A percentile compares a stretch with the other conserved stretches of the same genome.
Conservation (phyloP, 2,113 vertebrate species). For the Neodontobutis hainanensis region DNA sequence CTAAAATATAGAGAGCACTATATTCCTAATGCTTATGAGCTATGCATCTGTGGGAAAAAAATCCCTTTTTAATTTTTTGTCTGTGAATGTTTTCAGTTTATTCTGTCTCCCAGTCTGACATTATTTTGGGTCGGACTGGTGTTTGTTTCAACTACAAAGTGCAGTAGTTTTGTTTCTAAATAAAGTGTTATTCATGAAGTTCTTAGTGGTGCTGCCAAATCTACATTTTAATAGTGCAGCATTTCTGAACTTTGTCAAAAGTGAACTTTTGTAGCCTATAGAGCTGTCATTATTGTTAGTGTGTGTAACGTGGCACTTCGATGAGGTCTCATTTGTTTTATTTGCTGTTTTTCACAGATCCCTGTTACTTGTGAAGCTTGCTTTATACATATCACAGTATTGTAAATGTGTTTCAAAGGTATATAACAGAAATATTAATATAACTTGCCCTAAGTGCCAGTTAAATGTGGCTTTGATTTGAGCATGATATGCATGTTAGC, state of each 20-base stretch:
- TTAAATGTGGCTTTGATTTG: slow-evolving; percentile 28
- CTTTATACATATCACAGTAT: slow-evolving; percentile 37
- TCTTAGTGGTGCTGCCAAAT: slow-evolving; percentile 20
- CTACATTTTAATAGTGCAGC: no score
- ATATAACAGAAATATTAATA: slow-evolving; percentile 35
- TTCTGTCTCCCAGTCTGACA: no score
- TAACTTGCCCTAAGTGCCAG: slow-evolving; percentile 18
- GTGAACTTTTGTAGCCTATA: no score
- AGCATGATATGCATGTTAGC: slow-evolving; percentile 63
- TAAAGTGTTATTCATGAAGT: slow-evolving; percentile 37
- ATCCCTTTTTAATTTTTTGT: no score
- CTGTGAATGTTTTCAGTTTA: no score
- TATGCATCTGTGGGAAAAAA: no score
- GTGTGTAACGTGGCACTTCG: slow-evolving; percentile 32
- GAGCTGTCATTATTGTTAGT: slow-evolving; percentile 41
- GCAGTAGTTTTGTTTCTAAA: slow-evolving; percentile 33
- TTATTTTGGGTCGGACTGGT: no score
- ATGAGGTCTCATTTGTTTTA: slow-evolving; percentile 52
- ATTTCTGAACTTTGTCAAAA: no score
- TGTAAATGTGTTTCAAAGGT: slow-evolving; percentile 41
- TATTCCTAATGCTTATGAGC: no score
- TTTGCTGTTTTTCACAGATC: slow-evolving; percentile 69
- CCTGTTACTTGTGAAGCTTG: slow-evolving; percentile 39
- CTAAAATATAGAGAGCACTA: no score
- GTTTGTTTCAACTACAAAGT: no score